phyloP scores from a whole-genome alignment of 2,113 vertebrate species.

The Cisticola juncidis region DNA sequence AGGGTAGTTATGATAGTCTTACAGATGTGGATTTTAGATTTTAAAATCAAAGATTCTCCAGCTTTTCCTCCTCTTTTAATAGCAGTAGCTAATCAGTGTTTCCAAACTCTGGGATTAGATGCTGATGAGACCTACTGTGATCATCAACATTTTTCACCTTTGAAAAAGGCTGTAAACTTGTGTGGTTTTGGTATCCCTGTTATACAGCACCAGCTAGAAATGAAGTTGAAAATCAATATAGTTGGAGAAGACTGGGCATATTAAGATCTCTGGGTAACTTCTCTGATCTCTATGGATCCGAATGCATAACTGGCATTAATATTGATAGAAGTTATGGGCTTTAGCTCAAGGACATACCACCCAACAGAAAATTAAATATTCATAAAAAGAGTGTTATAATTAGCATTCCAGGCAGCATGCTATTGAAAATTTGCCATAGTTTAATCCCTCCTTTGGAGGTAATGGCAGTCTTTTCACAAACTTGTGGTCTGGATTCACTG shows the following conservation, averaged over 20 bases:
- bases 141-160: background rate
- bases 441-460: background rate
- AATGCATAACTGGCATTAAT: conserved; percentile 25
- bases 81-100: background rate
- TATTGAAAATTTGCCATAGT: background rate
- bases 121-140: background rate
- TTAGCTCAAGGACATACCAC: background rate
- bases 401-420: background rate
- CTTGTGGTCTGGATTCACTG: background rate
- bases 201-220: background rate
- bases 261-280: background rate
- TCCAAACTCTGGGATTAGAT: background rate
- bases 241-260: background rate
- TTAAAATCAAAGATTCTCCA: background rate
- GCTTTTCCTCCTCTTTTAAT: background rate
- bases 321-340: background rate
- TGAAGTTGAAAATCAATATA: background rate
- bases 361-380: conserved; percentile 32
- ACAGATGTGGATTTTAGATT: background rate
- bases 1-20: background rate
- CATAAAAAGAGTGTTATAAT: background rate
- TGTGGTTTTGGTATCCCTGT: background rate
- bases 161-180: background rate
- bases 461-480: background rate
- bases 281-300: background rate